Evolutionary conservation across 2,113 vertebrate genomes (phyloP).

Genomic region (Malurus elegans): DNA sequence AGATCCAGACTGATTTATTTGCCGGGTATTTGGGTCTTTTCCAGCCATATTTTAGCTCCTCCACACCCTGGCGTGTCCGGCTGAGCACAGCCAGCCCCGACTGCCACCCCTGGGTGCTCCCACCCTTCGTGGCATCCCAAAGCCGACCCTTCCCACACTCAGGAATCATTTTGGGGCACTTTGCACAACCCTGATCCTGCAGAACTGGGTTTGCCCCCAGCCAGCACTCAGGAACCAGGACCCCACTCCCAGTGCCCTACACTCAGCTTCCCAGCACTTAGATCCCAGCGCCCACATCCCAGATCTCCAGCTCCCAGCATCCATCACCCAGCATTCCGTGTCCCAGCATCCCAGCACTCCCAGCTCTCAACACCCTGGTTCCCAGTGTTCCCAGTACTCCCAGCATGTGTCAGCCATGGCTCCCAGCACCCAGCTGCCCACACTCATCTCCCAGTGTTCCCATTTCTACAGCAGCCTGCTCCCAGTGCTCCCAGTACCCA

Average conservation of each 20-base stretch:
- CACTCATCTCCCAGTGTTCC: background rate
- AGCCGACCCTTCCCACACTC: background rate
- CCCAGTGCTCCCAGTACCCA: background rate
- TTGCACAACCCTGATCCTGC: background rate
- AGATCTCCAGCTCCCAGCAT: background rate
- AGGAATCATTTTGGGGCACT: background rate
- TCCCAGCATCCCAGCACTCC: background rate
- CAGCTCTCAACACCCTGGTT: background rate
- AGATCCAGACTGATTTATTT: background rate
- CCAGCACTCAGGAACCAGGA: background rate
- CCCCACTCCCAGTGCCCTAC: background rate
- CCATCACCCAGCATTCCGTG: background rate
- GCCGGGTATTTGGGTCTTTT: background rate
- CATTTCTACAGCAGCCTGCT: background rate
- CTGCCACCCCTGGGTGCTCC: background rate
- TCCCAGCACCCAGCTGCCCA: background rate
- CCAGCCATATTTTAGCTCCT: background rate
- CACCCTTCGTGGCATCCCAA: fast-evolving
- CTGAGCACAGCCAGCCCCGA: fast-evolving
- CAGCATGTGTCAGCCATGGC: background rate
- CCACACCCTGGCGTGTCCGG: fast-evolving
- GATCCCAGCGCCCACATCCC: background rate
- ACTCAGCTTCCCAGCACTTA: background rate
- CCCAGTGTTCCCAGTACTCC: background rate
- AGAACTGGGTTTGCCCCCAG: background rate